Evolutionary conservation across 2,113 vertebrate genomes (phyloP).

Genomic region (Megaceryle maxima): DNA sequence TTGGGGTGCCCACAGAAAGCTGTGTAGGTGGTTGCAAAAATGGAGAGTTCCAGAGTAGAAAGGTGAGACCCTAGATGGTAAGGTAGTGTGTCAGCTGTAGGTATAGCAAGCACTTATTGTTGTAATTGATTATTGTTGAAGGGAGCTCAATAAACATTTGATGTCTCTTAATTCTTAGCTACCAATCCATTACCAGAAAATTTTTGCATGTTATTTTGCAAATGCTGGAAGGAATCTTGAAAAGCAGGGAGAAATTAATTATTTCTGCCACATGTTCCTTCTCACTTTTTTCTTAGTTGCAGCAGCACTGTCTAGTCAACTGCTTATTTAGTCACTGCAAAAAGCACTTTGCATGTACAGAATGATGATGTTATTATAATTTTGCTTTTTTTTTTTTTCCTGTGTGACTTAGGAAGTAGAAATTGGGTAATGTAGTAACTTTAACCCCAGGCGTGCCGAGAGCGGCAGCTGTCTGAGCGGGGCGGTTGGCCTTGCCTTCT

Average conservation of each 20-base stretch:
- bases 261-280: neutral
- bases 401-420: neutral
- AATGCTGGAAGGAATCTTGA: neutral
- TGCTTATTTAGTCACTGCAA: neutral
- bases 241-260: neutral
- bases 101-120: neutral
- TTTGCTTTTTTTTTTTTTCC: neutral
- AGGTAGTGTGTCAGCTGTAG: neutral
- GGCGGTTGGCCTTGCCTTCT: neutral
- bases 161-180: neutral
- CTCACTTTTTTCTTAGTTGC: neutral
- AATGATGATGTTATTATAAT: neutral
- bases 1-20: neutral
- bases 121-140: neutral
- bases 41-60: neutral
- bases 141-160: neutral
- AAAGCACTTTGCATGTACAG: neutral
- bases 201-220: neutral
- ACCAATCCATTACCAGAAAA: neutral
- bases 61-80: neutral
- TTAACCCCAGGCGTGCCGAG: fast-evolving
- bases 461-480: no score
- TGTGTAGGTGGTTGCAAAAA: neutral
- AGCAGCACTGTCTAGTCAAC: neutral
- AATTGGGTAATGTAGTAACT: fast-evolving